A percentile compares a stretch with the other conserved stretches of the same genome.
Conservation (phyloP, 1,140 invertebrate genomes). For the Pristionchus pacificus region DNA sequence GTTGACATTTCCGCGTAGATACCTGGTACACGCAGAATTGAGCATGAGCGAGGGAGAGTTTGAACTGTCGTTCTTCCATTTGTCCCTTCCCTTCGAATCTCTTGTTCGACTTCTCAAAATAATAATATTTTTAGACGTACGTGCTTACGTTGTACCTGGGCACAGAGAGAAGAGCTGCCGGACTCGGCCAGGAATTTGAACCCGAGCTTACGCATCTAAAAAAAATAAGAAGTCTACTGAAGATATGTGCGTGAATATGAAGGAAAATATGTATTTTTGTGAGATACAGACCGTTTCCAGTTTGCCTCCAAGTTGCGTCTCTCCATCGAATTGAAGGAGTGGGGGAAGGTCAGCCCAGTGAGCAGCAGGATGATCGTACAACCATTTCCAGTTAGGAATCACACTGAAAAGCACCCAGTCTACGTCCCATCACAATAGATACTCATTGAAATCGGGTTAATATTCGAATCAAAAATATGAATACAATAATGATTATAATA, state of each 20-base stretch:
- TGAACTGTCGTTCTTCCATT: slow-evolving; percentile 37
- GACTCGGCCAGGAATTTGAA: slow-evolving; percentile 22
- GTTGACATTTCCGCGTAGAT: no score
- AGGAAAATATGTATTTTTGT: slow-evolving; percentile 1
- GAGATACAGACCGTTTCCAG: slow-evolving; percentile 29
- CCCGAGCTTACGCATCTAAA: slow-evolving; percentile 1
- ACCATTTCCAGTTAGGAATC: slow-evolving; percentile 54
- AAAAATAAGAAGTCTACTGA: slow-evolving; percentile 9
- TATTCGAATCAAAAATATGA: no score
- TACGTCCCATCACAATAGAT: neutral
- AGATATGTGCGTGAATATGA: slow-evolving; percentile 7
- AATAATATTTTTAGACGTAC: neutral
- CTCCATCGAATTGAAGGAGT: slow-evolving; percentile 52
- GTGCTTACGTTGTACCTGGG: slow-evolving; percentile 3
- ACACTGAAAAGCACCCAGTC: slow-evolving; percentile 30
- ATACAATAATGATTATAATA: slow-evolving; percentile 5
- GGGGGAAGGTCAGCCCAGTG: slow-evolving; percentile 27
- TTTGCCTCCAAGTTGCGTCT: slow-evolving; percentile 53
- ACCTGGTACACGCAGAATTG: neutral
- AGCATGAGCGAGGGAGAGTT: slow-evolving; percentile 33
- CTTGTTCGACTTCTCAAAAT: slow-evolving; percentile 1
- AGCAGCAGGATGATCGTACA: slow-evolving; percentile 34
- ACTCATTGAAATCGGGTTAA: neutral
- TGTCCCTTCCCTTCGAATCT: neutral
- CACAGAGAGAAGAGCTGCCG: neutral